Evolutionary conservation across 2,113 vertebrate species (phyloP).

Genomic region (Phocoena sinus): DNA sequence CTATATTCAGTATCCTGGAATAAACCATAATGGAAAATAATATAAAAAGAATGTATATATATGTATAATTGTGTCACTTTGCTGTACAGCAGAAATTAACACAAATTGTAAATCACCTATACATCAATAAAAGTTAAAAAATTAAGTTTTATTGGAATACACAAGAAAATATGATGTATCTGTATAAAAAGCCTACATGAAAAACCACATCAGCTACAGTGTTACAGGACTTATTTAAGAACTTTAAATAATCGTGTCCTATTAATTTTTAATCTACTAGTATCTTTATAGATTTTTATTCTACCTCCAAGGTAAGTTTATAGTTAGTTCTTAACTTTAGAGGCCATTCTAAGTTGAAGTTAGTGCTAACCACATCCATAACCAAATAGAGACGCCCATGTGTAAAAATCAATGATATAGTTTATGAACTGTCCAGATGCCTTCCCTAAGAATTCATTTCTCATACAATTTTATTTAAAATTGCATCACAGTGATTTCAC

Average conservation of each 20-base stretch:
- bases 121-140: neutral
- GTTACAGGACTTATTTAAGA: neutral
- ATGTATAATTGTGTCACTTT: neutral
- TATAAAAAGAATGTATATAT: neutral
- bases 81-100: neutral
- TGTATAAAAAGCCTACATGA: neutral
- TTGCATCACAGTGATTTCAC: neutral
- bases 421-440: neutral
- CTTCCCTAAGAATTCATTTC: neutral
- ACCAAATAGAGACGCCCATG: neutral
- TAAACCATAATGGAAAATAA: neutral
- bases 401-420: neutral
- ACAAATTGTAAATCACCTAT: neutral
- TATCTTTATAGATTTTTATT: neutral
- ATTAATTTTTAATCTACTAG: neutral
- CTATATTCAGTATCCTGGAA: neutral
- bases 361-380: neutral
- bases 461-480: neutral
- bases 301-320: neutral
- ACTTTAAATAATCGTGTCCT: neutral
- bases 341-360: neutral
- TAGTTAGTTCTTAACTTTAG: neutral
- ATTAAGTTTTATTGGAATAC: neutral
- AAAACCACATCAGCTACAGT: neutral
- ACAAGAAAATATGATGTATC: neutral